These are phyloP conservation scores for Brachynemurus nebulosus DNA, from an alignment of 2,888 invertebrate genomes.

Conservation along the genomic window DNA sequence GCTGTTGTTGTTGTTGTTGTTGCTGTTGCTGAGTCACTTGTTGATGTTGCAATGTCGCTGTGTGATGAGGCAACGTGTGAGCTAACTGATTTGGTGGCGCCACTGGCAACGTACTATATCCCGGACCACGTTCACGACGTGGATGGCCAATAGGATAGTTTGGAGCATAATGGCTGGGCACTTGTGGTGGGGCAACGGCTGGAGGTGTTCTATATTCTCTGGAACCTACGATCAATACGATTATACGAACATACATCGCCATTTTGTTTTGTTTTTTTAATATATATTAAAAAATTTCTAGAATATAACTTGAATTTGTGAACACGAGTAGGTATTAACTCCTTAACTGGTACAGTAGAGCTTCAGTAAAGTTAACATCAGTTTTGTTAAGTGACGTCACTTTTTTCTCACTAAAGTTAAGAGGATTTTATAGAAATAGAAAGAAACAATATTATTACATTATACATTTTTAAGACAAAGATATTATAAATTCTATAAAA, in stretches of 20 bases:
- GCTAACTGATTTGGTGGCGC: constrained; percentile 33
- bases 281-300: not conserved
- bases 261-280: not conserved
- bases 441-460: too few species aligned
- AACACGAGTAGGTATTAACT: too few species aligned
- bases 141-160: constrained; percentile 81
- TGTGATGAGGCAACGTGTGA: constrained; percentile 20
- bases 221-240: constrained; percentile 40
- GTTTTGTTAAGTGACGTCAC: too few species aligned
- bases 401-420: too few species aligned
- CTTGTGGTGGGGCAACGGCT: constrained; percentile 90
- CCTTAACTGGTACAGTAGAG: too few species aligned
- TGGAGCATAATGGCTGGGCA: constrained; percentile 93
- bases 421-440: too few species aligned
- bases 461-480: too few species aligned
- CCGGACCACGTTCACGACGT: constrained; percentile 57
- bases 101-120: constrained; percentile 76
- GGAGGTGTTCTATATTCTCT: constrained; percentile 91
- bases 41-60: constrained; percentile 24
- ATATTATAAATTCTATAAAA: too few species aligned
- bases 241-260: too few species aligned
- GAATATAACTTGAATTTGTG: not conserved
- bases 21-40: constrained; percentile 25
- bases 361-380: too few species aligned
- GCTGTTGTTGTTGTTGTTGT: constrained; percentile 34